A percentile compares a stretch with the other conserved stretches of the same genome.
Evolutionary conservation across 2,888 invertebrate genomes (phyloP).

Genomic region (Drosophila tripunctata): DNA sequence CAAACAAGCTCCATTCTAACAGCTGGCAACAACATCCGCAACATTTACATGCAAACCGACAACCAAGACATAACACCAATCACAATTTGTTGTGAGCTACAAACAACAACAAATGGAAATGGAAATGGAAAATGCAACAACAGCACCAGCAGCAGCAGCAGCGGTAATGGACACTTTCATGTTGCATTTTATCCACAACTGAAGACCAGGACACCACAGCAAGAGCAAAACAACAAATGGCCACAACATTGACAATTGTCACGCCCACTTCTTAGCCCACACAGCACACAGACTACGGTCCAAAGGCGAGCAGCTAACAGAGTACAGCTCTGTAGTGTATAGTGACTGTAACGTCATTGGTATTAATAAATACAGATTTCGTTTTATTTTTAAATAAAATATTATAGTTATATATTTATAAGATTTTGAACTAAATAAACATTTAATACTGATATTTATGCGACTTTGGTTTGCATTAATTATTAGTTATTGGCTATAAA

Average conservation of each 20-base stretch:
- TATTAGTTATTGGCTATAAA: no score
- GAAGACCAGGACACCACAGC: conserved; percentile 51
- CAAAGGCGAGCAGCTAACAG: conserved; percentile 5
- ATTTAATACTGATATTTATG: no score
- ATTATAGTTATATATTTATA: no score
- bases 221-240: conserved; percentile 30
- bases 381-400: no score
- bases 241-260: conserved; percentile 34
- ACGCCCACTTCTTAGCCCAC: conserved; percentile 20
- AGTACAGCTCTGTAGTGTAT: no score
- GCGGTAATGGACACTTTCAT: conserved; percentile 34
- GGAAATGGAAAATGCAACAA: background rate
- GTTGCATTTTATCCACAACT: conserved; percentile 41
- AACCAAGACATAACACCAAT: conserved; percentile 57
- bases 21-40: conserved; percentile 22
- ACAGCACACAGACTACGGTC: background rate
- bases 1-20: conserved; percentile 7
- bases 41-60: background rate
- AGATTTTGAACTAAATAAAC: no score
- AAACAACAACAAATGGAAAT: background rate
- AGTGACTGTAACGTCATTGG: conserved; percentile 3
- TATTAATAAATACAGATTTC: no score
- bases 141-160: background rate
- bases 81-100: conserved; percentile 62
- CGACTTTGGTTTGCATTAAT: no score